phyloP scores from a whole-genome alignment of 2,888 invertebrate species.

The Tortrix viridana region DNA sequence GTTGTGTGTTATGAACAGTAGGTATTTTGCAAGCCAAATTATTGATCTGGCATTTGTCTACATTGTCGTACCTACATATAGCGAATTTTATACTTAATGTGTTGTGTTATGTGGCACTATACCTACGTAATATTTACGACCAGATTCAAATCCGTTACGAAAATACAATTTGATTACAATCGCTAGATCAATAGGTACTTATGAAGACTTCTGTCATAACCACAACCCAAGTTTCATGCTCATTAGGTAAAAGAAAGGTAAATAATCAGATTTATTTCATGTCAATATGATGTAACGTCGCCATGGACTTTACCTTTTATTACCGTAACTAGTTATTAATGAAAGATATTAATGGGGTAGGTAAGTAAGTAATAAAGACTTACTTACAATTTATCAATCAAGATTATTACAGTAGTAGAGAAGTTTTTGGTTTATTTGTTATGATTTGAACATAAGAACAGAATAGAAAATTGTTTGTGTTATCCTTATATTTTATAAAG shows the following conservation, averaged over 20 bases:
- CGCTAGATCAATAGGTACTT: neutral
- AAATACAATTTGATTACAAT: neutral
- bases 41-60: too few relatives aligned
- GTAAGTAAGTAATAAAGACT: too few relatives aligned
- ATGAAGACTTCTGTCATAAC: neutral
- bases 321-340: too few relatives aligned
- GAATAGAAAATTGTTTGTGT: too few relatives aligned
- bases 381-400: too few relatives aligned
- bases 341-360: too few relatives aligned
- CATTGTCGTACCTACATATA: neutral
- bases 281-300: constrained; percentile 7
- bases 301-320: constrained; percentile 10
- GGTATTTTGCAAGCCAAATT: too few relatives aligned
- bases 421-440: too few relatives aligned
- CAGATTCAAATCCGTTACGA: neutral
- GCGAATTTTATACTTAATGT: neutral
- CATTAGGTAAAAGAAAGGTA: neutral
- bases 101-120: constrained; percentile 5
- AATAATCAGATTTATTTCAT: neutral
- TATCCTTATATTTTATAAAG: too few relatives aligned
- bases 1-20: too few relatives aligned
- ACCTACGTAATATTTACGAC: constrained; percentile 7
- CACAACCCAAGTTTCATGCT: neutral
- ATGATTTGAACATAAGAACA: too few relatives aligned
- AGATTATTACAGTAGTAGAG: too few relatives aligned